phyloP scores from a whole-genome alignment of 2,888 invertebrate species.

The Cryptocephalus moraei region DNA sequence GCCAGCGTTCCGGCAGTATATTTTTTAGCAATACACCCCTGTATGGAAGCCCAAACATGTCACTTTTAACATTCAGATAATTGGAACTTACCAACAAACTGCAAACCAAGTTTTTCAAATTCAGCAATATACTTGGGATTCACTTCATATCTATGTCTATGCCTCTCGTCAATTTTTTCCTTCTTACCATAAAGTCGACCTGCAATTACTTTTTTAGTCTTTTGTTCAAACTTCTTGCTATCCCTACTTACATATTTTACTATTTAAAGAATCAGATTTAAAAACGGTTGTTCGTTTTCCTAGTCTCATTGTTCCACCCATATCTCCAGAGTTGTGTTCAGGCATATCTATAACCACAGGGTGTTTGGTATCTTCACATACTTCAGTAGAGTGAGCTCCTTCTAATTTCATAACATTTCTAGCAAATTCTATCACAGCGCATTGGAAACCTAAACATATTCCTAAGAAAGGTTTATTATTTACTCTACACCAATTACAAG shows the following conservation, averaged over 20 bases:
- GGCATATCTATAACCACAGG: slow-evolving; percentile 97
- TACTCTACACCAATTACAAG: slow-evolving; percentile 85
- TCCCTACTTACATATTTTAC: slow-evolving; percentile 49
- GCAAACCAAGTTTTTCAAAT: slow-evolving; percentile 73
- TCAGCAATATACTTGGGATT: slow-evolving; percentile 77
- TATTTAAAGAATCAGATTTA: slow-evolving; percentile 42
- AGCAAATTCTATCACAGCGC: slow-evolving; percentile 91
- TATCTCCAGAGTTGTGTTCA: slow-evolving; percentile 82
- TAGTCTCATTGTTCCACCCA: slow-evolving; percentile 95
- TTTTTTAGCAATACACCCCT: too few relatives aligned
- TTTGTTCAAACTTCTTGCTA: background rate
- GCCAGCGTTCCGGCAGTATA: too few relatives aligned
- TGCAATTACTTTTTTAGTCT: slow-evolving; percentile 27
- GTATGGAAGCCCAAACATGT: background rate
- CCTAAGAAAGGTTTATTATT: slow-evolving; percentile 88
- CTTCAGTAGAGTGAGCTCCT: slow-evolving; percentile 73
- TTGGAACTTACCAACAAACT: slow-evolving; percentile 65
- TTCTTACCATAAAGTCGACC: slow-evolving; percentile 69
- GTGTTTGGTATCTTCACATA: slow-evolving; percentile 50
- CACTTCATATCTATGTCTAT: slow-evolving; percentile 95
- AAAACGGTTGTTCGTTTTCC: slow-evolving; percentile 88
- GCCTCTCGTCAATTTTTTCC: slow-evolving; percentile 81
- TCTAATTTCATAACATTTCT: slow-evolving; percentile 68
- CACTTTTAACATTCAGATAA: background rate
- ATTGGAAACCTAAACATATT: slow-evolving; percentile 96